Conservation (phyloP, 2,888 invertebrate species). For the Eupithecia tripunctaria region DNA sequence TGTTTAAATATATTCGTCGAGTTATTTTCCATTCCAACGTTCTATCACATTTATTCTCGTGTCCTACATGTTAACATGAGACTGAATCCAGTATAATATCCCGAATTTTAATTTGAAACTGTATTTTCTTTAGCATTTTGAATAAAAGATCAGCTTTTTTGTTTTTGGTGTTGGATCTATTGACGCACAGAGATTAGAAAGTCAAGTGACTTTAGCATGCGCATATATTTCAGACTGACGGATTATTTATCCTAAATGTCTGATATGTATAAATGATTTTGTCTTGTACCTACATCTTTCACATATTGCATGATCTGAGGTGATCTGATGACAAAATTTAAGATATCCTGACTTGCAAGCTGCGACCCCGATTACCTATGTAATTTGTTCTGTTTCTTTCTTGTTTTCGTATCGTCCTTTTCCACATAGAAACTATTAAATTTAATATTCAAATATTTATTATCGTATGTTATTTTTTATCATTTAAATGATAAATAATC, state of each 20-base stretch:
- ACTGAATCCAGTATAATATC: constrained; percentile 8
- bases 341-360: no score
- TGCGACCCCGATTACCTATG: not conserved
- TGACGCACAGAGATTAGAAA: constrained; percentile 36
- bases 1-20: not conserved
- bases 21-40: not conserved
- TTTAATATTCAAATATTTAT: not conserved
- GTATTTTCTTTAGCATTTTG: constrained; percentile 14
- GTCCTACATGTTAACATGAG: constrained; percentile 17
- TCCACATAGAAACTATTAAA: not conserved
- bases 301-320: not conserved
- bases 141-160: constrained; percentile 18
- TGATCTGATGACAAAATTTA: no score
- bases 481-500: no score
- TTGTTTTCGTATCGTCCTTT: not conserved
- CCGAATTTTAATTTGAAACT: constrained; percentile 21
- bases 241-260: not conserved
- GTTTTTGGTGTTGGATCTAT: constrained; percentile 30
- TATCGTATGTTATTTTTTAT: no score
- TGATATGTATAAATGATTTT: not conserved
- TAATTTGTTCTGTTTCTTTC: not conserved
- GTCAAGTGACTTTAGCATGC: constrained; percentile 27
- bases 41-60: constrained; percentile 19
- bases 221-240: constrained; percentile 18
- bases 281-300: not conserved